A percentile compares a stretch with the other conserved stretches of the same genome.
These are phyloP conservation scores for Habroteleia sp. DNA, from an alignment of 2,888 invertebrate genomes.

Conservation along the genomic window DNA sequence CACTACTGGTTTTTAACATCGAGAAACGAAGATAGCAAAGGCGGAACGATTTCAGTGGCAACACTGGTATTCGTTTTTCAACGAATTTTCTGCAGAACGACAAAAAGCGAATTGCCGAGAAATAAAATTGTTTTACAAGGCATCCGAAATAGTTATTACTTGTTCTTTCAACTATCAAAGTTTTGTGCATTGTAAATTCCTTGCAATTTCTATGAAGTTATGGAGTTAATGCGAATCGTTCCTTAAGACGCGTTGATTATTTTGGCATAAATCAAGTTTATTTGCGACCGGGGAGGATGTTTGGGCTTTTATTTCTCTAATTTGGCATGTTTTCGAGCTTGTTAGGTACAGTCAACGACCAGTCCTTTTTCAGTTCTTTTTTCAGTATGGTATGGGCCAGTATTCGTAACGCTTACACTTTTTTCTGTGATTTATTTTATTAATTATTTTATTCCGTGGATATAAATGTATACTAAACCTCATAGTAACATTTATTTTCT, in stretches of 20 bases:
- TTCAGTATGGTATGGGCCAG: constrained; percentile 9
- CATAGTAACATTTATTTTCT: constrained; percentile 6
- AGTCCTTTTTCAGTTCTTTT: constrained; percentile 6
- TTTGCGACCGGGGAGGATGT: constrained; percentile 33
- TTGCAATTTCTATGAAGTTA: constrained; percentile 21
- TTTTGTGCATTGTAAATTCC: constrained; percentile 31
- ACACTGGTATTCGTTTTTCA: not conserved
- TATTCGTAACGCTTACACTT: not conserved
- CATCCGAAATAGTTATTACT: constrained; percentile 17
- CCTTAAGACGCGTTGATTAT: constrained; percentile 34
- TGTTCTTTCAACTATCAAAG: constrained; percentile 17
- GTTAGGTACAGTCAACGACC: constrained; percentile 13
- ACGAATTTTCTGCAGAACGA: constrained; percentile 5
- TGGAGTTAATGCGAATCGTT: constrained; percentile 16
- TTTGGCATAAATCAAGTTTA: constrained; percentile 44
- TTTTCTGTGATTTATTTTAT: constrained; percentile 41
- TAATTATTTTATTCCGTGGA: constrained; percentile 43
- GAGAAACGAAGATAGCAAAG: too few relatives aligned
- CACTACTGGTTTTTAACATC: too few relatives aligned
- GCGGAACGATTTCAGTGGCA: too few relatives aligned
- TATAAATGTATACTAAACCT: constrained; percentile 22
- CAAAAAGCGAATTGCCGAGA: constrained; percentile 8
- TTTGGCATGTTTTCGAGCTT: constrained; percentile 33
- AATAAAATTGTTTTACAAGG: constrained; percentile 5
- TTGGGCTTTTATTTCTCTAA: constrained; percentile 38